Base-by-base conservation (phyloP, 2,113 vertebrate species). In the Prionailurus viverrinus region DNA sequence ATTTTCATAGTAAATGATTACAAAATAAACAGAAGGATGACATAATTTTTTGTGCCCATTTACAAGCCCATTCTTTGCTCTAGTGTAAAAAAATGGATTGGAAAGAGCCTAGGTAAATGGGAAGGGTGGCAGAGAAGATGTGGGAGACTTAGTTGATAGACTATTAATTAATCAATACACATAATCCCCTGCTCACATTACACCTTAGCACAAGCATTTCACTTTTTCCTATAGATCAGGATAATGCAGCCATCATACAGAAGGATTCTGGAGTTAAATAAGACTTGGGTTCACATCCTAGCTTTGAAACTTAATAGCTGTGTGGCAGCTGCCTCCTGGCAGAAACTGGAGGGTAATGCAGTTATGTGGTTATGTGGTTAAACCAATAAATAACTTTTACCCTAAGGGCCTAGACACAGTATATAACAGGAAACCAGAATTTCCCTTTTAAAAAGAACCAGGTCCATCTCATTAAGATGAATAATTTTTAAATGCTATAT, bases 381-480 rank as follows among this genome's bases (percentile, higher is more conserved):
- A 68, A 10, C 48, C 58, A 48, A 80, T 91, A 93, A 95, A 21
- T 31, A 76, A 84, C 25, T 78, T 92, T 88, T 45, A 55, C 69
- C 31, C 53, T 73, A 87, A 41, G 19, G 66, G 19, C n/a, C 29
- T 51, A 78, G 39, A 91, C 53, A 68, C 7, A 74, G 41, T 3
- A 48, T 80, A 61, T 19, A 79, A 95, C 33, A 96, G 90, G 31
- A 96, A 92, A 89, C 9, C 23, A 45, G 25, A 81, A 29, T 7
- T 85, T 95, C 58, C 87, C 93, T 97, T 82, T 48, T 78, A 39
- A 92, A 58, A 93, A 94, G 73, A 5, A 85, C 27, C 5, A 41
- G 11, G 29, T 48, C 31, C 13, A 85, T 69, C 15, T 93, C 83
- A 76, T 71, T 85, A 91, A 89, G 58, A 81, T 91, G 78, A 93